Percentiles rank a stretch among this genome's conserved stretches.
These are phyloP conservation scores for Apamea anceps DNA, from an alignment of 2,888 invertebrate species.

Conservation along the genomic window DNA sequence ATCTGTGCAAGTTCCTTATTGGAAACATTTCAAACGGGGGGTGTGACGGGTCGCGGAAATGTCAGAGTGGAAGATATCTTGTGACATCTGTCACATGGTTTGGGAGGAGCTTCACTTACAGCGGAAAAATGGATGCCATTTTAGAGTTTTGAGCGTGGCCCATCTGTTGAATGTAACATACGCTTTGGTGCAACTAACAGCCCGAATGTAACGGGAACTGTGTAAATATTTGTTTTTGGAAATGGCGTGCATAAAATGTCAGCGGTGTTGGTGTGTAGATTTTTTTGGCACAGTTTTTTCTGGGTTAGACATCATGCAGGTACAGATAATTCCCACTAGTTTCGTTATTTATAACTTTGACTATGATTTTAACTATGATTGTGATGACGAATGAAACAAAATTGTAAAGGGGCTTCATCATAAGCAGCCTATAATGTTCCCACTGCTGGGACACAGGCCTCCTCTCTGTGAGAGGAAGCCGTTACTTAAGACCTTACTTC, in stretches of 20 bases:
- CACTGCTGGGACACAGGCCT: too few species aligned
- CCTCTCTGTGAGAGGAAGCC: too few species aligned
- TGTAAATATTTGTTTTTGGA: constrained; percentile 27
- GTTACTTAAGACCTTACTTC: too few species aligned
- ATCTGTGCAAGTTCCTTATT: constrained; percentile 67
- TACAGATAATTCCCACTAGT: neutral
- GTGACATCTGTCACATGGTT: constrained; percentile 71
- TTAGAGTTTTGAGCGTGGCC: constrained; percentile 8
- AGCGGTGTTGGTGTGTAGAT: neutral
- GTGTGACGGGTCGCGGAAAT: constrained; percentile 74
- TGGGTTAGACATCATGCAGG: too few species aligned
- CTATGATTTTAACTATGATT: neutral
- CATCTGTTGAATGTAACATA: constrained; percentile 28
- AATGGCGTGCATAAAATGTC: constrained; percentile 21
- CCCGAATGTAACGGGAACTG: neutral
- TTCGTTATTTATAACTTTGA: too few species aligned
- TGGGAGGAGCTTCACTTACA: constrained; percentile 49
- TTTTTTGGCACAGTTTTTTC: neutral
- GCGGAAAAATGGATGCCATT: constrained; percentile 21
- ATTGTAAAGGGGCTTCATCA: too few species aligned
- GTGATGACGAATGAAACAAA: neutral
- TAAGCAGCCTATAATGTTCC: too few species aligned
- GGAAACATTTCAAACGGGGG: constrained; percentile 74
- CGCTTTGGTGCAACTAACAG: constrained; percentile 23
- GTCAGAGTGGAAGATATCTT: constrained; percentile 58